Evolutionary conservation across 2,797 vertebrate species (phyloP).

Genomic region (Anguilla pacifica): DNA sequence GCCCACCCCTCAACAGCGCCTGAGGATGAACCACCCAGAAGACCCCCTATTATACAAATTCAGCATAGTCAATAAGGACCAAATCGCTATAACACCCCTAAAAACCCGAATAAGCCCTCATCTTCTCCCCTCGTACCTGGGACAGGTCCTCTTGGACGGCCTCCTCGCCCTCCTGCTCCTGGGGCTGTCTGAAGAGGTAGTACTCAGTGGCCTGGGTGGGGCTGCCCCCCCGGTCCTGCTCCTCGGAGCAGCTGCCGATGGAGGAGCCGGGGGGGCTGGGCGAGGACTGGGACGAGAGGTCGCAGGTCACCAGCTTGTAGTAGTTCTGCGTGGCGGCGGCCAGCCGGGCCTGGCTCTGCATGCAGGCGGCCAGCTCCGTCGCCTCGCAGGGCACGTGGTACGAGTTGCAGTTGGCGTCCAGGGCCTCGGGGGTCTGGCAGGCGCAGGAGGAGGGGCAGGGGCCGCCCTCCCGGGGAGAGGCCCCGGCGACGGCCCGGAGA

Average conservation of each 20-base stretch:
- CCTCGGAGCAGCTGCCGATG: slow-evolving; percentile 91
- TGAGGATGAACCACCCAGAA: neutral
- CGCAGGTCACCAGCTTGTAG: slow-evolving; percentile 95
- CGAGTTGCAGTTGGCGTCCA: slow-evolving; percentile 96
- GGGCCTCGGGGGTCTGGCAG: slow-evolving; percentile 77
- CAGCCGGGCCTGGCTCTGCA: slow-evolving; percentile 91
- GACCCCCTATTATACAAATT: no score
- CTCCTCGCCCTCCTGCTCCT: slow-evolving; percentile 53
- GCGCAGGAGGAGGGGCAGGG: slow-evolving; percentile 70
- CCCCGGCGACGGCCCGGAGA: slow-evolving; percentile 59
- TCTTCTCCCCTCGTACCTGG: slow-evolving; percentile 40
- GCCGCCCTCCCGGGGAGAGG: slow-evolving; percentile 65
- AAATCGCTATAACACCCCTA: neutral
- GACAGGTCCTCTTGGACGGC: slow-evolving; percentile 58
- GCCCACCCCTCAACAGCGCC: neutral
- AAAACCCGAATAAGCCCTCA: neutral
- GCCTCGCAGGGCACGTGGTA: slow-evolving; percentile 74
- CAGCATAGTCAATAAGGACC: no score
- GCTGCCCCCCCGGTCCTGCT: slow-evolving; percentile 82
- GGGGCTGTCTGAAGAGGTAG: slow-evolving; percentile 85
- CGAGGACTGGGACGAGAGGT: slow-evolving; percentile 93
- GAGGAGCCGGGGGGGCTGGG: slow-evolving; percentile 90
- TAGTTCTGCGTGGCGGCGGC: slow-evolving; percentile 97
- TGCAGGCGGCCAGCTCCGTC: slow-evolving; percentile 82
- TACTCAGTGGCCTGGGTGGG: slow-evolving; percentile 90